Base-by-base conservation (phyloP, 2,888 invertebrate species). In the Zele albiditarsus region DNA sequence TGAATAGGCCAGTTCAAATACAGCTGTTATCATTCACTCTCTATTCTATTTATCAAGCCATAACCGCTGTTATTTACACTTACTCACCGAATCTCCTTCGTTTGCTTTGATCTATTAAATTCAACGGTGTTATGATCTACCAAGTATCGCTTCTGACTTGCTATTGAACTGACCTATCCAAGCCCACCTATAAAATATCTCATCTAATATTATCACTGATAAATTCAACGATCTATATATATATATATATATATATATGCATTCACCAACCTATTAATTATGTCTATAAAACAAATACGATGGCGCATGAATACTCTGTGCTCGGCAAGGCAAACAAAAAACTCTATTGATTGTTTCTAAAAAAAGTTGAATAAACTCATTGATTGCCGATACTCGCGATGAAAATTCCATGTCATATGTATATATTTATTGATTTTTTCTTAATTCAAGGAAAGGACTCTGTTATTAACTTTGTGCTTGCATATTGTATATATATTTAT, bases 1-100 rank as follows among this genome's bases (percentile, higher is more conserved):
- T 38, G 67, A 38, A 73, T 73, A 73, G 49, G 62, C 60, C 73
- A 68, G 68, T 73, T 49, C 23, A 69, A 73, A 73, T 46, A 25
- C 25, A n/a, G 31, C 68, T 49, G 68, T 68, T 69, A 73, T 73
- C 53, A 69, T 62, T 60, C 33, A 57, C 31, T 38, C 20, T 38
- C 58, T 28, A 25, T 20, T 28, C 25, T 31, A 8, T 38, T 12
- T 38, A 38, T 38, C 38, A 38, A 38, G 12, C 12, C 12, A 38
- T 38, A 38, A 2, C 38, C 38, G 10, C 38, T 2, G 38, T 38
- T 28, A 27, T 28, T 60, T 60, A 28, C 16, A 12, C 53, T 65
- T 49, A 46, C 27, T 31, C 46, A 42, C 28, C 25, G 20, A 38
- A 20, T 38, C 33, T n/a, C 31, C 23, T 5, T 38, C 23, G 12